Evolutionary conservation across 1,140 invertebrate genomes (phyloP).

Genomic region (Medauroidea extradentata): DNA sequence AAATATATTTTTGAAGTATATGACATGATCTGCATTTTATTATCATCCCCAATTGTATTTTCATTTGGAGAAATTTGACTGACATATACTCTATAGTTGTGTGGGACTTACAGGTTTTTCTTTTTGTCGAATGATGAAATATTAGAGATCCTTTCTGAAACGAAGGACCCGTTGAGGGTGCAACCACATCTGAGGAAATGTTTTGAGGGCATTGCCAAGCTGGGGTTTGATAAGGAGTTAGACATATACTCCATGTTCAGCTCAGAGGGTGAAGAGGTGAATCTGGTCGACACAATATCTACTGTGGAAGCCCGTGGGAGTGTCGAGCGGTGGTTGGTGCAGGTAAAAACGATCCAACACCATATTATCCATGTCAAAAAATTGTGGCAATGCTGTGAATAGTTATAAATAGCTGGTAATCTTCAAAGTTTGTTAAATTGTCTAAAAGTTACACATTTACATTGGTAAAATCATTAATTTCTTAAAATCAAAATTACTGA

Average conservation of each 20-base stretch:
- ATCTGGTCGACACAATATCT: slow-evolving; percentile 63
- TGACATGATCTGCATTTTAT: no score
- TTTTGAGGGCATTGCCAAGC: slow-evolving; percentile 72
- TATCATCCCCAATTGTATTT: no score
- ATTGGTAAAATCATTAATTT: not conserved
- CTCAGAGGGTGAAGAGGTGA: slow-evolving; percentile 75
- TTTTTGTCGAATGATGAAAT: slow-evolving; percentile 95
- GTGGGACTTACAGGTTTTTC: slow-evolving; percentile 65
- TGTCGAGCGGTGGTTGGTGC: slow-evolving; percentile 90
- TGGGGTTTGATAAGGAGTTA: slow-evolving; percentile 69
- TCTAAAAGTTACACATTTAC: not conserved
- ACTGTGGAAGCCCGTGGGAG: slow-evolving; percentile 76
- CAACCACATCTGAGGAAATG: slow-evolving; percentile 91
- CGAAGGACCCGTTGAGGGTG: slow-evolving; percentile 81
- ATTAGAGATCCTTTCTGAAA: slow-evolving; percentile 90
- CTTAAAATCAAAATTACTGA: not conserved
- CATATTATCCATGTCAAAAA: not conserved
- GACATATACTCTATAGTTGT: no score
- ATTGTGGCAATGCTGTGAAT: not conserved
- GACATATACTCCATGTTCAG: slow-evolving; percentile 84
- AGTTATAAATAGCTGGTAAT: not conserved
- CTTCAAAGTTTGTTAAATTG: not conserved
- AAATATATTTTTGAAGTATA: no score
- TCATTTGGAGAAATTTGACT: no score
- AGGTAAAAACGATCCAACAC: slow-evolving; percentile 40